These are phyloP conservation scores for Rutilus rutilus DNA, from an alignment of 2,113 vertebrate genomes.

Conservation along the genomic window DNA sequence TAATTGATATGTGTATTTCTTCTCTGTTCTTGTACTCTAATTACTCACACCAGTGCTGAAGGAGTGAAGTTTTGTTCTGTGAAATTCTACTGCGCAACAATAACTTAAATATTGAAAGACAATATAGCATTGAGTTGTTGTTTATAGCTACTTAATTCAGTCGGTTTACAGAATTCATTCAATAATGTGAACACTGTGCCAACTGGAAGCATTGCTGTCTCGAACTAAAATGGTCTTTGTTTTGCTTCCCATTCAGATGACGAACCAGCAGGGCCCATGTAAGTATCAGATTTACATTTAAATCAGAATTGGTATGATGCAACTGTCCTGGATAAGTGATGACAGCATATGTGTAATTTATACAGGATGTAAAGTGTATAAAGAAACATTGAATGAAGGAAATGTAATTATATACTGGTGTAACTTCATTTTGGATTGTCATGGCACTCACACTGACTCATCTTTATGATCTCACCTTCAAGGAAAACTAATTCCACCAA, in stretches of 20 bases:
- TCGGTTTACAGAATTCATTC: background rate
- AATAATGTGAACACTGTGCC: constrained; percentile 21
- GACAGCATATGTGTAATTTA: background rate
- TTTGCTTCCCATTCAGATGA: constrained; percentile 82
- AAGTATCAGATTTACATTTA: constrained; percentile 67
- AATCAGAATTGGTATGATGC: constrained; percentile 4
- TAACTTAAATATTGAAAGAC: constrained; percentile 20
- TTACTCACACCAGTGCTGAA: background rate
- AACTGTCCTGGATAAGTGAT: constrained; percentile 3
- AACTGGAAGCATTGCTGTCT: background rate
- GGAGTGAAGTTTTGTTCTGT: background rate
- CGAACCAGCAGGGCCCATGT: constrained; percentile 96
- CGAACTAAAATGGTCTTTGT: constrained; percentile 65
- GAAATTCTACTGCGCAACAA: constrained; percentile 9
- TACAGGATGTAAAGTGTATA: background rate
- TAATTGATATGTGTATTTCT: background rate
- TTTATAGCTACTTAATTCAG: constrained; percentile 11
- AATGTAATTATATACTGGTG: background rate
- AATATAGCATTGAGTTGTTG: constrained; percentile 29
- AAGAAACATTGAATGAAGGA: background rate
- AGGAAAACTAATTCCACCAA: constrained; percentile 99
- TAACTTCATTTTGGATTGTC: background rate
- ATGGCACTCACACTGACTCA: background rate
- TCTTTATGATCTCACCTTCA: constrained; percentile 49
- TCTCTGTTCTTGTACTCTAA: background rate